Base-by-base conservation (phyloP, 2,888 invertebrate genomes). In the Chrysolina haemoptera region DNA sequence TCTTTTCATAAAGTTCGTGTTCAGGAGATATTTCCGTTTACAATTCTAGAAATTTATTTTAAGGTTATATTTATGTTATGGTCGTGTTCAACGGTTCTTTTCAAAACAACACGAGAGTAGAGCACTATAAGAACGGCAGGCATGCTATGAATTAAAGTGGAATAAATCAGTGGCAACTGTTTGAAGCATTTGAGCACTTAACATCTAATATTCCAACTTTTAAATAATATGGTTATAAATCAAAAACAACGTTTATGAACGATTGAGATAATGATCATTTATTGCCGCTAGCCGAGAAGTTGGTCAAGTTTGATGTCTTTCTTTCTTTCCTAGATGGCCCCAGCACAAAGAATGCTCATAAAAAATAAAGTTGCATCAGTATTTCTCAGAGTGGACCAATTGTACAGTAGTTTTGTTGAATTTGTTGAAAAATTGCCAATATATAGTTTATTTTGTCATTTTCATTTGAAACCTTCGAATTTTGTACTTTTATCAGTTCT, bases 221-320 rank as follows among this genome's bases (percentile, higher is more conserved):
- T 20, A 53, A 53, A 53, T 53, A 53, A 53, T 53, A 53, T 53
- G 18, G 53, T 20, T 20, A 53, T 53, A 53, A 53, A 53, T 53
- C 53, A 53, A 53, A 53, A 18, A 18, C 20, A 53, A 53, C 53
- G 53, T 20, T 53, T 53, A 53, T 53, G 53, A 53, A 20, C 53
- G 18, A 53, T 53, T 53, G 18, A 53, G 53, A 53, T 53, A 53
- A 53, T 53, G 53, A 53, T 53, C 53, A 20, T 20, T 53, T 53
- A 53, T 53, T 20, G 53, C 53, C 53, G 16, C 20, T 53, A 18
- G 2, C 20, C 5, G 53, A 18, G 3, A 43, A 14, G 43, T 14
- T 53, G 53, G 53, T 53, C 20, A 20, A 20, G 20, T 20, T 53
- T 53, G 18, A 53, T 53, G 20, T 53, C 20, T 53, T 5, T 18